Percentiles rank a stretch among this genome's conserved stretches.
Conservation (phyloP, 2,113 vertebrate genomes). For the Zosterops hypoxanthus region DNA sequence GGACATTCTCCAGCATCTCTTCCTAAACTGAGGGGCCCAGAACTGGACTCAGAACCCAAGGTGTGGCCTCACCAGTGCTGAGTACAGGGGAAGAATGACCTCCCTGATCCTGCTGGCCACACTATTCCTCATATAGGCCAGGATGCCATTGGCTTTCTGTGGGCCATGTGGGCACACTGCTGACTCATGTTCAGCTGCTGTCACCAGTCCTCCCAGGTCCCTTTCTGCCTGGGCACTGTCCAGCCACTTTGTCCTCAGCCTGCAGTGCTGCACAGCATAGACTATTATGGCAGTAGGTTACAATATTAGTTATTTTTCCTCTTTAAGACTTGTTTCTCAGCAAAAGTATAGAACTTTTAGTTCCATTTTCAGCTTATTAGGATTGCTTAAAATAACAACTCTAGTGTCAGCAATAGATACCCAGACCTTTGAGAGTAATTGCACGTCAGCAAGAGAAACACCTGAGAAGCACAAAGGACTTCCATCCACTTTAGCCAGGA, state of each 20-base stretch:
- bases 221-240: neutral
- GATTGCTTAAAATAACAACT: neutral
- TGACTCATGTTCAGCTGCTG: neutral
- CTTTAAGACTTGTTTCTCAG: neutral
- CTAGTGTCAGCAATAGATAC: neutral
- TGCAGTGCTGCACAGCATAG: neutral
- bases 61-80: fast-evolving
- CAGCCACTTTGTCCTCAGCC: neutral
- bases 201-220: too few relatives aligned
- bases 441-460: fast-evolving
- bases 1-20: neutral
- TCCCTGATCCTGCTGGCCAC: neutral
- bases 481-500: neutral
- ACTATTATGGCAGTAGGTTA: neutral
- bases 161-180: neutral
- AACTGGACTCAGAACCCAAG: neutral
- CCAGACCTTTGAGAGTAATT: neutral
- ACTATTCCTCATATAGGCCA: neutral
- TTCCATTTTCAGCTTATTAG: neutral
- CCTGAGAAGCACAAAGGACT: neutral
- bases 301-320: neutral
- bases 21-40: neutral
- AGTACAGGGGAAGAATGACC: neutral
- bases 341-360: neutral
- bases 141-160: neutral